A percentile compares a stretch with the other conserved stretches of the same genome.
phyloP scores from a whole-genome alignment of 2,113 vertebrate genomes.

The Ptychochromis oligacanthus region DNA sequence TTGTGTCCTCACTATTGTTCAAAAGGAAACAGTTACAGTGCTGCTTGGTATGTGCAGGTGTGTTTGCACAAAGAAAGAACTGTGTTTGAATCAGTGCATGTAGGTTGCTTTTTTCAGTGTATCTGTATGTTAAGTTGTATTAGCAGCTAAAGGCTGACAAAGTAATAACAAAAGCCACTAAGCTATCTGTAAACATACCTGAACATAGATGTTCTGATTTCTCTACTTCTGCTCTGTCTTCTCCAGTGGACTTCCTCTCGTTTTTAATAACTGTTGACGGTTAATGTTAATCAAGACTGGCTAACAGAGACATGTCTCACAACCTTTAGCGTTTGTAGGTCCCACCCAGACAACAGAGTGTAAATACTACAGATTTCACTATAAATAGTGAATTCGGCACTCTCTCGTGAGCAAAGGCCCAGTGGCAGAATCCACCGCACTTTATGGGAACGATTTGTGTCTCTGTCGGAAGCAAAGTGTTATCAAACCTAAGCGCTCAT shows the following conservation, averaged over 20 bases:
- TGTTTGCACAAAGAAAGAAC: background rate
- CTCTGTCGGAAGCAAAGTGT: constrained; percentile 8
- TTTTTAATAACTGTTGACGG: too few species aligned
- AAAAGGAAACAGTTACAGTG: background rate
- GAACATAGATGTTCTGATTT: background rate
- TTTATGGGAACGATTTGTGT: constrained; percentile 10
- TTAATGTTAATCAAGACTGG: too few species aligned
- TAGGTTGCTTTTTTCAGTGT: too few species aligned
- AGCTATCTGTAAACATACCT: background rate
- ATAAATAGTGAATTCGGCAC: background rate
- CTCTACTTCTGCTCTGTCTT: background rate
- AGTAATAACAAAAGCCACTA: background rate
- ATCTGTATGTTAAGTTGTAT: too few species aligned
- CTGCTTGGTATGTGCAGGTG: background rate
- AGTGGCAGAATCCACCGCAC: background rate
- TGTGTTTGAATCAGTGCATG: too few species aligned
- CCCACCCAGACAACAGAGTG: background rate
- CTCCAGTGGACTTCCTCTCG: background rate
- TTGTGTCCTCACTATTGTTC: background rate
- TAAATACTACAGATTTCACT: background rate
- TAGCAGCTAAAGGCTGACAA: background rate
- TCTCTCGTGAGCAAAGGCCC: background rate
- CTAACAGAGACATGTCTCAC: background rate
- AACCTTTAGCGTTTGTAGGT: background rate
- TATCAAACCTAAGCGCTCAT: constrained; percentile 3